Evolutionary conservation across 2,113 vertebrate species (phyloP), one percentile per base, ranked within the genome.

Genomic region (Dipodomys spectabilis): DNA sequence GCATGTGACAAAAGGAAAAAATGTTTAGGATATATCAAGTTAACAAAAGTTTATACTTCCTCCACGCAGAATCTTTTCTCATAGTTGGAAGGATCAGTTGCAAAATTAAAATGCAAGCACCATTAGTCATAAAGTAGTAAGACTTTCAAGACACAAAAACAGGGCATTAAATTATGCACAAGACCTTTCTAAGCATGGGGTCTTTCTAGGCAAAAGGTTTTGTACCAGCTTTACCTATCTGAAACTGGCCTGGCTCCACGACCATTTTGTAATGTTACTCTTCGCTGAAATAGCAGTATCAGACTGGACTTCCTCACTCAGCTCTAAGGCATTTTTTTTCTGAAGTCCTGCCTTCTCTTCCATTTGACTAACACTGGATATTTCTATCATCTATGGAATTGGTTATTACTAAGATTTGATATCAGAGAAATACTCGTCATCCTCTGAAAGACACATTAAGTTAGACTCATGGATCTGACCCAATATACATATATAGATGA

Each of bases 211-310:
- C 20, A 71, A 0, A 2, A 7, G 28, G 1, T 23, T 28, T 44
- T 1, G 5, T 45, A n/a, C 23, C 19, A 57, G 2, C 27, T 27
- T 30, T 7, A 60, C 13, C 10, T 4, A 10, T 2, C 9, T 39
- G 82, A 74, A 53, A 30, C 12, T 69, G 19, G 1, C 10, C 62
- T 57, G 62, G 2, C 7, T 13, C 28, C 18, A 20, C 6, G 6
- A 25, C 22, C 23, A 27, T 35, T 23, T 45, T 25, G 60, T 67
- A 27, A 53, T 28, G 1, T 11, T 19, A 3, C 16, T 35, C 87
- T 67, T 78, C 23, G 57, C 28, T 79, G 7, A 79, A 44, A 10
- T 44, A n/a, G 20, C 39, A 35, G 10, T 1, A 13, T 4, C 5
- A 74, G 27, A 13, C 4, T n/a, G 35, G 11, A 0, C 22, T 85